Evolutionary conservation across 2,888 invertebrate species (phyloP), one percentile per base, ranked within the genome.

Genomic region (Prionchulus punctatus): DNA sequence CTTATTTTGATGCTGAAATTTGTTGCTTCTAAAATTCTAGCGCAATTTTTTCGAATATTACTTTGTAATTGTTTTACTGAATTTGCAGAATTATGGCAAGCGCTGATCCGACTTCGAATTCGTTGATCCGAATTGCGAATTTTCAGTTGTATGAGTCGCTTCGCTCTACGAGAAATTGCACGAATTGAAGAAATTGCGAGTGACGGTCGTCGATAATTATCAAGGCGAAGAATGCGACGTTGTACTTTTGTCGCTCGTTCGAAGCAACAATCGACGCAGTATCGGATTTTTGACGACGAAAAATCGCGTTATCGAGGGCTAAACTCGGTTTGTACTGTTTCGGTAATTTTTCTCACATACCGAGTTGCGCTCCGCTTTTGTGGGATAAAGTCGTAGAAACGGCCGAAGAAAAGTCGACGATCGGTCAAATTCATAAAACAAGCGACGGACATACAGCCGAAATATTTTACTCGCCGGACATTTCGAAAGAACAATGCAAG

Each of bases 231-330:
- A 67, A 49, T 66, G 64, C 57, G 67, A 67, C 36, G 63, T 67
- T 26, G 58, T 67, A 23, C 53, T 67, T 2, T 52, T 67, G 30
- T 67, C 67, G 18, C 61, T 67, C 45, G 66, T 67, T 1, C 57
- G 67, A 43, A 62, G 62, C 36, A 67, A 67, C 57, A 56, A 48
- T 25, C 62, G 64, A 28, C 59, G 61, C 28, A 60, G 62, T 21
- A 64, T 69, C 54, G 72, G 72, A 26, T 72, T 72, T 59, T 60
- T 72, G 47, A 65, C 61, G 25, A 43, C 55, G 21, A 42, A 62
- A 0, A 72, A 71, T 57, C 63, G 72, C 15, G 65, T 71, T 2
- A 67, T 67, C 59, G 70, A 72, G 1, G 69, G 70, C 21, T 62
- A 62, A 30, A 61, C 64, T 12, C 56, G 65, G 31, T 2, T 53